Evolutionary conservation across 2,888 invertebrate species (phyloP).

Genomic region (Stenolophus ochropezus): DNA sequence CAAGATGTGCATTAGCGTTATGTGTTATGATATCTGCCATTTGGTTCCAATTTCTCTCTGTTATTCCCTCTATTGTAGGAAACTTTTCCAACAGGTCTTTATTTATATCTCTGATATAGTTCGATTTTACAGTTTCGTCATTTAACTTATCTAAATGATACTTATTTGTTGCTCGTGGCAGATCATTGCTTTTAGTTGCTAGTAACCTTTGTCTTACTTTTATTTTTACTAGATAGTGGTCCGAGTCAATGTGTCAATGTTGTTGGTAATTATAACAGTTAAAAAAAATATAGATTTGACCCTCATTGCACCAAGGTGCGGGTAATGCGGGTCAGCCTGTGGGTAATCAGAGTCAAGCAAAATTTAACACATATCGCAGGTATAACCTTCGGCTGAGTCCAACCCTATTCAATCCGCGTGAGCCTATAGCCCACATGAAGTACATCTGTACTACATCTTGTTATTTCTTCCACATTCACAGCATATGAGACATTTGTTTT

Average conservation of each 20-base stretch:
- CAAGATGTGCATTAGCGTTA: neutral
- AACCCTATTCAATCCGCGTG: constrained; percentile 58
- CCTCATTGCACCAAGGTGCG: neutral
- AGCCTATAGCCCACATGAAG: constrained; percentile 60
- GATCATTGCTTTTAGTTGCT: no score
- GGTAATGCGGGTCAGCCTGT: constrained; percentile 3
- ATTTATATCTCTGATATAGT: neutral
- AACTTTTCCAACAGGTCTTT: neutral
- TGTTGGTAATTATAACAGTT: neutral
- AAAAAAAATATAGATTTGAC: neutral
- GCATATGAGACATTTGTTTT: constrained; percentile 60
- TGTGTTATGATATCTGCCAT: neutral
- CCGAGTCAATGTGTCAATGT: no score
- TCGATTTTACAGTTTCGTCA: neutral
- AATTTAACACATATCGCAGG: constrained; percentile 50
- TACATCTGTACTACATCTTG: constrained; percentile 62
- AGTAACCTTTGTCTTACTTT: no score
- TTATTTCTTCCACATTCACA: constrained; percentile 60
- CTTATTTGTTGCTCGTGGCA: neutral
- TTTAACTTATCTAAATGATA: constrained; percentile 4
- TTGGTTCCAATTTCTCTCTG: neutral
- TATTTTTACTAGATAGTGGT: no score
- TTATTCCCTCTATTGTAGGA: neutral
- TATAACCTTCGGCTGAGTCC: constrained; percentile 56
- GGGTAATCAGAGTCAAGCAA: constrained; percentile 48